Evolutionary conservation across 2,113 vertebrate species (phyloP), one percentile per base, ranked within the genome.

Genomic region (Epinephelus lanceolatus): DNA sequence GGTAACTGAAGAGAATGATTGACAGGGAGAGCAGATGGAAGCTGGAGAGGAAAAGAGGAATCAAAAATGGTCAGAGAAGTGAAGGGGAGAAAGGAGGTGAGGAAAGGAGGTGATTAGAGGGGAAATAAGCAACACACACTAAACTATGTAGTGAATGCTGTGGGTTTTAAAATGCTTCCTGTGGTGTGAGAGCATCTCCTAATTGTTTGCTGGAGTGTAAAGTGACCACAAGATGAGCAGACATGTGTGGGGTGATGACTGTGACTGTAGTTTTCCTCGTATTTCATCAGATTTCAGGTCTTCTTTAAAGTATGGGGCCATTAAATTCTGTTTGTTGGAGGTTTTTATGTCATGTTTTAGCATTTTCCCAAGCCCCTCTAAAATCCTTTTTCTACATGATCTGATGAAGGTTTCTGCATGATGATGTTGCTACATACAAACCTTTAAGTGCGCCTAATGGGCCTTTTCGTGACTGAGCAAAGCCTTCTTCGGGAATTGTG

Each of bases 1-100:
- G 83, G 82, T 70, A 84, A 84, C 70, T 68, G 30, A 72, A 60
- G 80, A 73, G 68, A 76, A 81, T 89, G 91, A 92, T 84, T 91
- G 93, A 91, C 89, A 91, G 71, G 76, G 27, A 33, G 71, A 59
- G 63, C 61, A 56, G 69, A 85, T 76, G 68, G 71, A 85, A 71
- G 85, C 73, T 74, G 81, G 75, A 65, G 63, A 73, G 68, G 83
- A 77, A 71, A 57, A 47, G 51, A 78, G 49, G 47, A 79, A 63
- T 74, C 21, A 11, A 59, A 77, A 61, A 80, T 53, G 76, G 70
- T 65, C 9, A 2, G 7, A 82, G 70, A 45, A 71, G 76, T 78
- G 76, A 85, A 69, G 67, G n/a, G 63, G 63, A 70, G 6, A 51
- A 72, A 67, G 19, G 78, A 68, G 74, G 53, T 80, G 52, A 85